phyloP scores from a whole-genome alignment of 2,113 vertebrate genomes.

The Sceloporus undulatus region DNA sequence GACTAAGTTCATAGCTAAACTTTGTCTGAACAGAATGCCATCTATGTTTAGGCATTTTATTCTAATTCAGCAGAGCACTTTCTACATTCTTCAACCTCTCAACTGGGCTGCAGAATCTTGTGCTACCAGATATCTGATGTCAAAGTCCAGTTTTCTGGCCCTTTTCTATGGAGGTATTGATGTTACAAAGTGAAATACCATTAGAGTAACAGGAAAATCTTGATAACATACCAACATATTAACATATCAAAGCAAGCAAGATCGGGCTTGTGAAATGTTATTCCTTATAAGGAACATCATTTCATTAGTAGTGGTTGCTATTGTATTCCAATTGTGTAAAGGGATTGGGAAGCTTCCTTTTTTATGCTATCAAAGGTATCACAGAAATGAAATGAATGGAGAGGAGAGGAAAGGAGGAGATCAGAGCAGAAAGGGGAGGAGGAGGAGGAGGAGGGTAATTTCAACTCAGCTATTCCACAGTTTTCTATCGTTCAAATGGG shows the following conservation, averaged over 20 bases:
- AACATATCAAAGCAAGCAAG: background rate
- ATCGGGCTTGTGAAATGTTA: background rate
- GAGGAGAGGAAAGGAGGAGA: background rate
- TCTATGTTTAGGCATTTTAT: too few relatives aligned
- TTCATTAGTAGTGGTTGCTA: slow-evolving; percentile 9
- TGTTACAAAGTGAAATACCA: background rate
- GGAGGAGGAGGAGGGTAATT: background rate
- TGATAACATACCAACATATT: rapidly evolving
- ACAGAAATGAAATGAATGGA: slow-evolving; percentile 26
- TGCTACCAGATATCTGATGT: background rate
- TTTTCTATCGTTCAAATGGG: slow-evolving; percentile 30
- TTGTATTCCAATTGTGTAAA: slow-evolving; percentile 4
- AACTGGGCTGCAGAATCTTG: background rate
- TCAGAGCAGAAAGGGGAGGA: background rate
- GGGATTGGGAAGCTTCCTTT: background rate
- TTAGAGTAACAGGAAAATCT: background rate
- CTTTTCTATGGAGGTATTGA: background rate
- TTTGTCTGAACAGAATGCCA: too few relatives aligned
- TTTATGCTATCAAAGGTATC: slow-evolving; percentile 33
- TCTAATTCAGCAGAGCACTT: too few relatives aligned
- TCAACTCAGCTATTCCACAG: slow-evolving; percentile 42
- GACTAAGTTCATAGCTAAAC: too few relatives aligned
- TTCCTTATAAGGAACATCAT: background rate
- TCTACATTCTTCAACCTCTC: background rate
- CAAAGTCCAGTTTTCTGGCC: background rate